Percentiles rank a stretch among this genome's conserved stretches.
Conservation (phyloP, 2,797 vertebrate species). For the Phyllotis vaccarum region DNA sequence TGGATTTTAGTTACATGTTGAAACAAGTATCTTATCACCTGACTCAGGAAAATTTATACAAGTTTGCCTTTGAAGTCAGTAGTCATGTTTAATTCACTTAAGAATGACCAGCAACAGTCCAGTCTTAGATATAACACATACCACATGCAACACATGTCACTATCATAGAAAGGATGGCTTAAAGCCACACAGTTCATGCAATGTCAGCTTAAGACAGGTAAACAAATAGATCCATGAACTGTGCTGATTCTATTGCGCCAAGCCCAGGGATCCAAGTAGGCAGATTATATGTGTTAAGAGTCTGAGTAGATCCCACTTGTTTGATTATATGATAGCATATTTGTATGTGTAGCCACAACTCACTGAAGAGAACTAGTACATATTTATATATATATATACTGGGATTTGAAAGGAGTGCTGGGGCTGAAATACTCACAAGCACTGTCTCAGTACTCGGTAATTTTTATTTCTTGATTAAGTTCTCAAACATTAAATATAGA, state of each 20-base stretch:
- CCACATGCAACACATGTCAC: background rate
- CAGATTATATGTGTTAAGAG: background rate
- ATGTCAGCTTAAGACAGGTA: background rate
- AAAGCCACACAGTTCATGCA: background rate
- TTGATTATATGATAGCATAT: background rate
- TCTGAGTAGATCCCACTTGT: background rate
- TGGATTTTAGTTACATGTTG: background rate
- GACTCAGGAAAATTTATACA: background rate
- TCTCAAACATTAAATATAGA: background rate
- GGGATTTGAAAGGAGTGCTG: background rate
- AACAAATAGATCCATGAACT: background rate
- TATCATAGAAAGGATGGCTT: constrained; percentile 24
- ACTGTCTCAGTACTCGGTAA: background rate
- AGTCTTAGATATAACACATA: background rate
- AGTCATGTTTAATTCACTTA: constrained; percentile 34
- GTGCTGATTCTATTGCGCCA: background rate
- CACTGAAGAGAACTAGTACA: background rate
- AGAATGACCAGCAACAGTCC: background rate
- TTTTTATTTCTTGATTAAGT: background rate
- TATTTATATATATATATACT: no score
- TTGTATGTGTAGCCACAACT: background rate
- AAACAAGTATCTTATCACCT: background rate
- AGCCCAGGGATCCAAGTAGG: background rate
- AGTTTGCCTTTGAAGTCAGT: background rate
- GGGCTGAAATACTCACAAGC: background rate